These are phyloP conservation scores for Cryptoblepharus egeriae DNA, from an alignment of 2,797 vertebrate genomes.

Conservation along the genomic window DNA sequence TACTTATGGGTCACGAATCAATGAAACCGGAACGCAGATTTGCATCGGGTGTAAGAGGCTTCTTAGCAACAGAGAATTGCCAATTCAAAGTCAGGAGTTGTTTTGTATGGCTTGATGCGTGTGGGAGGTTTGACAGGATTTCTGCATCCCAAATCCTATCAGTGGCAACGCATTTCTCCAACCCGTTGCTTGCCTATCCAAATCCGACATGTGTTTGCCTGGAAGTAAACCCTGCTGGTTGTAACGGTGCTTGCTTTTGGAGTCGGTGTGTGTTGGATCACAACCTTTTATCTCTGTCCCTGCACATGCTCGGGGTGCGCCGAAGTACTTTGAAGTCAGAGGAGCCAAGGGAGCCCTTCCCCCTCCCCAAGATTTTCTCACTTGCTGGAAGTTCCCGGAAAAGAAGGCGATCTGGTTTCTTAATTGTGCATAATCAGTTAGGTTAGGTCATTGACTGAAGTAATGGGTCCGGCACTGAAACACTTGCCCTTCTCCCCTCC, in stretches of 20 bases:
- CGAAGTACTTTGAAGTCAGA: neutral
- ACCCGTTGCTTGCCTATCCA: neutral
- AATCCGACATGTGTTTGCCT: neutral
- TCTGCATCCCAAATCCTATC: neutral
- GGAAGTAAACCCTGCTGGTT: neutral
- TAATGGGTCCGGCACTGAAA: neutral
- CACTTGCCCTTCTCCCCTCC: neutral
- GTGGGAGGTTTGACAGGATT: neutral
- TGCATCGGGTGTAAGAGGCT: neutral
- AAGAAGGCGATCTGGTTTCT: neutral
- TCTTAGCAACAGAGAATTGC: neutral
- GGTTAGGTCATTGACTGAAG: neutral
- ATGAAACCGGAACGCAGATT: neutral
- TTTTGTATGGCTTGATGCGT: neutral
- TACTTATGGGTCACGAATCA: too few species aligned
- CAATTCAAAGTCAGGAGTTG: neutral
- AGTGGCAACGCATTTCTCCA: too few species aligned
- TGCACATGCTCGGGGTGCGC: too few species aligned
- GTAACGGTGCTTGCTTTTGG: neutral
- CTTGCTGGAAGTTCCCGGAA: neutral
- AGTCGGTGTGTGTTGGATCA: neutral
- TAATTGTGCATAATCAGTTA: constrained; percentile 1
- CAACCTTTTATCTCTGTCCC: neutral
- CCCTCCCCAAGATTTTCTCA: neutral
- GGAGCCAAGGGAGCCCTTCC: neutral